Evolutionary conservation across 2,113 vertebrate genomes (phyloP), one percentile per base, ranked within the genome.

Genomic region (Bucco capensis): DNA sequence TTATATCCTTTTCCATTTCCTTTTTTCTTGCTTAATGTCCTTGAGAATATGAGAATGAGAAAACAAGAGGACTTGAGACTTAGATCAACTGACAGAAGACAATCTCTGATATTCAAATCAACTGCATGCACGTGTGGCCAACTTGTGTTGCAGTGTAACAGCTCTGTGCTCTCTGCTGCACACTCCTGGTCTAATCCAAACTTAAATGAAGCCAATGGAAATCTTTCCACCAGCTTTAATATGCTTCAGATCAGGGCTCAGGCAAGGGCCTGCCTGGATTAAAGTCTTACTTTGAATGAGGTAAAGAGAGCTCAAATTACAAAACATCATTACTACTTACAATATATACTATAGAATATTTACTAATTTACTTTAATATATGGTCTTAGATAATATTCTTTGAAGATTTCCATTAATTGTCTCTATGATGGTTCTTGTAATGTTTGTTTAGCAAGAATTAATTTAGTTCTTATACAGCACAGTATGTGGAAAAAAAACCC

Each of bases 371-470:
- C 83, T 74, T 92, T 78, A 78, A 86, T 78, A 61, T 82, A 86
- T 6, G 4, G 76, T 58, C 23, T 85, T 74, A 89, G 76, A 89
- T 86, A 78, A 82, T 49, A 56, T 70, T 78, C 61, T 89, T 78
- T 73, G 56, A 85, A 92, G 76, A 94, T 89, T 89, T 94, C 92
- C 54, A 73, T 86, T 89, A 85, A 86, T 86, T 89, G 54, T 60
- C 50, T 69, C 71, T 74, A 33, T 38, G 76, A 92, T 78, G 76
- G 54, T 69, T 91, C 89, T 77, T 74, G 76, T 38, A 81, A 67
- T 91, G 54, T 94, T 89, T 94, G 76, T 89, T 94, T 78, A 92
- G 76, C 66, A 86, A 82, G 66, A 86, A 89, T 89, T 85, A 86
- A 78, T 92, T 94, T 86, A 66, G 61, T 86, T 89, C 47, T 83